Evolutionary conservation across 1,140 invertebrate species (phyloP).

Genomic region (Musca vetustissima): DNA sequence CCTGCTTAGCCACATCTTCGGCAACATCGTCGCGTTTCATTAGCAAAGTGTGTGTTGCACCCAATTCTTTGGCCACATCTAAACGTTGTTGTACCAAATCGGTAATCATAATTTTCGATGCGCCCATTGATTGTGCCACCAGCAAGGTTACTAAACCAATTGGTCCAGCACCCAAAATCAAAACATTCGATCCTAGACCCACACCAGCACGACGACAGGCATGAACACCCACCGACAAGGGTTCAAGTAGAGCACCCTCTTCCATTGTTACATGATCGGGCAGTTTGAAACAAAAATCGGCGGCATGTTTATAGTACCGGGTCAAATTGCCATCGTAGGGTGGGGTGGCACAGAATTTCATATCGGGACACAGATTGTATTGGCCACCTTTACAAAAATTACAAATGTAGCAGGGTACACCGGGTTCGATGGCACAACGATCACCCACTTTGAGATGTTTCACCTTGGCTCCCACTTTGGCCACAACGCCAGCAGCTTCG

Average conservation of each 20-base stretch:
- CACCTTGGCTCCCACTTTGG: slow-evolving; percentile 70
- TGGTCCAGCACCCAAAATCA: slow-evolving; percentile 89
- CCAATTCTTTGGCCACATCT: slow-evolving; percentile 77
- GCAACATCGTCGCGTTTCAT: slow-evolving; percentile 64
- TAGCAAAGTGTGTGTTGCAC: slow-evolving; percentile 74
- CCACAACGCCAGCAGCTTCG: slow-evolving; percentile 76
- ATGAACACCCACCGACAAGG: slow-evolving; percentile 91
- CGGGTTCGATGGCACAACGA: slow-evolving; percentile 91
- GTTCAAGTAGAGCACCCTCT: slow-evolving; percentile 92
- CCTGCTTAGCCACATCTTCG: slow-evolving; percentile 63
- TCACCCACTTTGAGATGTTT: slow-evolving; percentile 79
- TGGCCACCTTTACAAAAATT: slow-evolving; percentile 81
- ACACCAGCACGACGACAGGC: slow-evolving; percentile 81
- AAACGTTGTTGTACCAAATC: slow-evolving; percentile 79
- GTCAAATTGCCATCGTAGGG: slow-evolving; percentile 83
- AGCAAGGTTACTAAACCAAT: slow-evolving; percentile 87
- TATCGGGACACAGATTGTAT: slow-evolving; percentile 88
- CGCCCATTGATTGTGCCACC: slow-evolving; percentile 87
- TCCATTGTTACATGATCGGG: slow-evolving; percentile 87
- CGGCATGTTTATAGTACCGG: slow-evolving; percentile 84
- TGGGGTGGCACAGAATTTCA: slow-evolving; percentile 89
- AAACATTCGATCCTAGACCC: slow-evolving; percentile 71
- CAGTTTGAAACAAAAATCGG: slow-evolving; percentile 91
- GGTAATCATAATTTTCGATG: slow-evolving; percentile 77
- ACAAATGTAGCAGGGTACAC: slow-evolving; percentile 83